phyloP scores from a whole-genome alignment of 2,797 vertebrate species.

The Pelodytes ibericus region DNA sequence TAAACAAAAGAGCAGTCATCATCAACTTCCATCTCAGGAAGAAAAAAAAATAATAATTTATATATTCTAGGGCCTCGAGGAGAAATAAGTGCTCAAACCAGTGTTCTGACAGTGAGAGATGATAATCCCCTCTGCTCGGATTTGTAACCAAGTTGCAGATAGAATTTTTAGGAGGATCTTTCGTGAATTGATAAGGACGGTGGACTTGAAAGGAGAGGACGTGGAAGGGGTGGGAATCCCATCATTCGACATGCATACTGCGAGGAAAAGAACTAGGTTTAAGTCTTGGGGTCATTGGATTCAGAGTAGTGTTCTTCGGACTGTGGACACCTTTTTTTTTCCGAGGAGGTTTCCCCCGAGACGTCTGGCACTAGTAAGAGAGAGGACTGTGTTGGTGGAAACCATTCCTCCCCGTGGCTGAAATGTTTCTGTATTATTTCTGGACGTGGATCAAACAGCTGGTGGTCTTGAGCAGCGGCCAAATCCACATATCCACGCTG shows the following conservation, averaged over 20 bases:
- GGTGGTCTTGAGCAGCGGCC: background rate
- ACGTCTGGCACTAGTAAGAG: slow-evolving; percentile 1
- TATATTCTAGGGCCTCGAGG: no score
- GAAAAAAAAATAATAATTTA: no score
- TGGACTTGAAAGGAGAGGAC: background rate
- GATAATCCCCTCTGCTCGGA: background rate
- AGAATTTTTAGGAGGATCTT: background rate
- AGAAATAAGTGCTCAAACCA: background rate
- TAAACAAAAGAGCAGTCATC: no score
- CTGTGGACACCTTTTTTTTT: background rate
- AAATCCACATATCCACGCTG: background rate
- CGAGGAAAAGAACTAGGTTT: no score
- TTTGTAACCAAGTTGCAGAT: background rate
- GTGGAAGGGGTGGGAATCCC: background rate
- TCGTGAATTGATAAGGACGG: no score
- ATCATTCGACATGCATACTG: background rate
- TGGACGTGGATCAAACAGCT: slow-evolving; percentile 15
- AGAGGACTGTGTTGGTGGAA: slow-evolving; percentile 13
- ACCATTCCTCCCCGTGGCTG: slow-evolving; percentile 9
- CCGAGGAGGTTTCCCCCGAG: no score
- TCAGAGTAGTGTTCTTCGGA: background rate
- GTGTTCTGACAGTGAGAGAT: background rate
- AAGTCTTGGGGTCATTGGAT: background rate
- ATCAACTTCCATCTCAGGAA: no score
- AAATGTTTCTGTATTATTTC: slow-evolving; percentile 8